A percentile compares a stretch with the other conserved stretches of the same genome.
Evolutionary conservation across 2,797 vertebrate species (phyloP).

Genomic region (Hypotaenidia philippensis): DNA sequence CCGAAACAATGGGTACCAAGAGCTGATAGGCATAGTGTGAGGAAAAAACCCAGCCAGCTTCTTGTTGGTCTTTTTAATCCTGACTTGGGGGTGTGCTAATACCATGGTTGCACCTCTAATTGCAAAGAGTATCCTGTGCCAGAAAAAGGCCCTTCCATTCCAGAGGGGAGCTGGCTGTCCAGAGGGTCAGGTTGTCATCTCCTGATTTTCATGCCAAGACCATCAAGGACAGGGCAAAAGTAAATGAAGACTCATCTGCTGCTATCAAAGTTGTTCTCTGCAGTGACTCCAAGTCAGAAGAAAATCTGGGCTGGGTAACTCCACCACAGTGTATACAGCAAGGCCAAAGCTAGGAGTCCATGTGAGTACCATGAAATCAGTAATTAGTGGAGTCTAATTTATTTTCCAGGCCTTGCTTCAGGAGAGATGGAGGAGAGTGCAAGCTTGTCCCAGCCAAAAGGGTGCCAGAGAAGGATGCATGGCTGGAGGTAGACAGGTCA

Average conservation of each 20-base stretch:
- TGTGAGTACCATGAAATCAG: background rate
- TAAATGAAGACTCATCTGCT: background rate
- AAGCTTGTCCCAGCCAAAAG: background rate
- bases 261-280: background rate
- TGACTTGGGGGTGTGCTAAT: background rate
- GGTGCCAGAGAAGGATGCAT: background rate
- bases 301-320: background rate
- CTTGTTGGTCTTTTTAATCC: background rate
- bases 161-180: background rate
- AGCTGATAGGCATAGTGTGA: background rate
- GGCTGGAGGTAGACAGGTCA: background rate
- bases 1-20: slow-evolving; percentile 32
- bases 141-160: background rate
- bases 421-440: background rate
- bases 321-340: accelerated
- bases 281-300: background rate
- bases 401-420: background rate
- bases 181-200: background rate
- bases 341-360: background rate
- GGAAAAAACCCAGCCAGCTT: background rate
- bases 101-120: background rate
- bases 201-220: background rate
- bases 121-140: background rate
- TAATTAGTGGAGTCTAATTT: background rate
- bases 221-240: background rate